Base-by-base conservation (phyloP, 92 coral and sea anemone species). In the Phymanthus crucifer region DNA sequence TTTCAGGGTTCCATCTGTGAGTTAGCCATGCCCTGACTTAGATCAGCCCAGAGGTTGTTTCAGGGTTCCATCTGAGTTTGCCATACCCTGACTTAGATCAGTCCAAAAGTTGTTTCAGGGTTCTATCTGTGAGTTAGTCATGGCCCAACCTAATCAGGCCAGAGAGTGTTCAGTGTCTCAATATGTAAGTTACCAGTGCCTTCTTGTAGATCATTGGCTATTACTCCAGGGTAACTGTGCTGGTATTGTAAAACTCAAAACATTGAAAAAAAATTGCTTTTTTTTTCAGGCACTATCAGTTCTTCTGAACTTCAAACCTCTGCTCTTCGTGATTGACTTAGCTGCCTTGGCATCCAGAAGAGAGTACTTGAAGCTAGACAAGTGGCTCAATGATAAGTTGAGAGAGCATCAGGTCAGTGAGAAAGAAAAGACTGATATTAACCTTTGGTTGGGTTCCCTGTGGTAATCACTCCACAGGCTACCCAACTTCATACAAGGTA, bases 331-430 rank as follows among this genome's bases (percentile, higher is more conserved):
- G 45, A 96, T 96, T 82, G 99, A 96, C 84, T 87, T 96, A 74
- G 99, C 99, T 14, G 99, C 99, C 17, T 83, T 96, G 80, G 99
- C 99, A 3, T 96, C 99, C 21, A 88, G 99, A 34, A 92, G 99
- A 10, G 99, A 96, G 64, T 96, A 96, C 57, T 89, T 96, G 19
- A 96, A 96, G 83, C 89, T 96, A 32, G 99, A 96, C 81, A 96
- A 96, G 75, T 96, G 99, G 99, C 83, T 96, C 46, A 96, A 90
- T 71, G 99, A 96, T 76, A 96, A 96, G 72, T 84, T 96, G 16
- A 83, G 97, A 36, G 99, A 96, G 70, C 99, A 96, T 75, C 96
- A 89, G 97, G 97, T 92, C 58, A 76, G 27, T 37, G 16, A 40
- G 56, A 7, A 32, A 32, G 21, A 1, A 21, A n/a, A n/a, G n/a